Evolutionary conservation across 2,888 invertebrate genomes (phyloP).

Genomic region (Baronia brevicornis): DNA sequence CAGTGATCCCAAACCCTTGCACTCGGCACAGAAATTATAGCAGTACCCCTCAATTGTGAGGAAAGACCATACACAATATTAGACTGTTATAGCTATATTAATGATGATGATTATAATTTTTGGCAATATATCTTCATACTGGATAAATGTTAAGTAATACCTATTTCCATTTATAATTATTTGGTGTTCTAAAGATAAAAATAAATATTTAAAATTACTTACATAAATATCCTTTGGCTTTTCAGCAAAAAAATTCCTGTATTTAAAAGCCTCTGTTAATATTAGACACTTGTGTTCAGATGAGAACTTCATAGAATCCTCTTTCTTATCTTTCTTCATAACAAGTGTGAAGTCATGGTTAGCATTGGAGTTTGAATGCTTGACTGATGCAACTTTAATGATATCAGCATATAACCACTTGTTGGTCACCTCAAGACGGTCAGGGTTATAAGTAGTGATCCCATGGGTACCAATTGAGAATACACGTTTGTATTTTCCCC

Average conservation of each 20-base stretch:
- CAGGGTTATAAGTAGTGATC: slow-evolving; percentile 96
- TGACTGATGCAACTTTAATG: slow-evolving; percentile 79
- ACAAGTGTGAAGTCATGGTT: slow-evolving; percentile 86
- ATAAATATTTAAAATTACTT: slow-evolving; percentile 39
- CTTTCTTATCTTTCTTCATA: slow-evolving; percentile 92
- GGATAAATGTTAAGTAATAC: no score
- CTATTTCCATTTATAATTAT: no score
- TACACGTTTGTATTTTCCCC: slow-evolving; percentile 98
- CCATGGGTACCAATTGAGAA: slow-evolving; percentile 97
- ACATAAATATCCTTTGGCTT: slow-evolving; percentile 87
- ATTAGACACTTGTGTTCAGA: slow-evolving; percentile 95
- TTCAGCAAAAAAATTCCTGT: slow-evolving; percentile 85
- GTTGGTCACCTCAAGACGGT: slow-evolving; percentile 83
- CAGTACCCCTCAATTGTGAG: no score
- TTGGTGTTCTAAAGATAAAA: not conserved
- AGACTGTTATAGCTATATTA: no score
- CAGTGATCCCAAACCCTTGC: no score
- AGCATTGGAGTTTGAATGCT: slow-evolving; percentile 69
- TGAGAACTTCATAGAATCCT: slow-evolving; percentile 96
- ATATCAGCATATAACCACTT: slow-evolving; percentile 92
- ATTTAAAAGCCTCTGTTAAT: slow-evolving; percentile 91
- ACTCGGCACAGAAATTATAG: no score
- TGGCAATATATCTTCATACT: no score
- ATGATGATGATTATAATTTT: no score
- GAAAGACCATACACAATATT: no score